These are phyloP conservation scores for Rhinopomastus cyanomelas DNA, from an alignment of 2,113 vertebrate species.

Conservation along the genomic window DNA sequence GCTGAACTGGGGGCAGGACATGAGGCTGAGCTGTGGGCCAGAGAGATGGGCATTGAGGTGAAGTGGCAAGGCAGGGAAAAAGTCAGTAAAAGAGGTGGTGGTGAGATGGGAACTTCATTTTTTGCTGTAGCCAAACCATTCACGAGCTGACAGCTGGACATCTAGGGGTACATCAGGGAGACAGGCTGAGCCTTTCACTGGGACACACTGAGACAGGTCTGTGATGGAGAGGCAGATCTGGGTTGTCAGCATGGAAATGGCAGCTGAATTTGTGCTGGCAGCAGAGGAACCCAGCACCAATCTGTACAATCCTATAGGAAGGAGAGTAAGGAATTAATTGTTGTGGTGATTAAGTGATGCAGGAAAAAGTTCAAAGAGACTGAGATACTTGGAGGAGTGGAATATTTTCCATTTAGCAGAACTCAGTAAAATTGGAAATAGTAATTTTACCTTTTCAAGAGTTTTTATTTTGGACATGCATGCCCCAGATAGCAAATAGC, in stretches of 20 bases:
- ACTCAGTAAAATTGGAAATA: background rate
- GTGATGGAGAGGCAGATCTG: background rate
- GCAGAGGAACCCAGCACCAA: background rate
- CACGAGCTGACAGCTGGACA: background rate
- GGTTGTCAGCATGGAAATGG: slow-evolving; percentile 30
- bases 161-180: background rate
- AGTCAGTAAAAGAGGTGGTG: background rate
- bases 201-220: background rate
- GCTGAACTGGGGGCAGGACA: background rate
- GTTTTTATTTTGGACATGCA: background rate
- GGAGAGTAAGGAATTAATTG: background rate
- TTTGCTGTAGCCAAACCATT: background rate
- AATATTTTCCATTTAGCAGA: background rate
- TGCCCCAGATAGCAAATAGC: background rate
- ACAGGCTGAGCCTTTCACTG: background rate
- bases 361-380: background rate
- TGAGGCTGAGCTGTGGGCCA: background rate
- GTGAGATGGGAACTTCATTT: background rate
- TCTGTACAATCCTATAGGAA: background rate
- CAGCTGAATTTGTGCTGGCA: slow-evolving; percentile 17
- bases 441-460: background rate
- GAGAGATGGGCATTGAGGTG: background rate
- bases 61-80: background rate
- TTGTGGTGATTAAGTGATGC: background rate
- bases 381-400: background rate